These are phyloP conservation scores for Nyctereutes procyonoides DNA, from an alignment of 2,113 vertebrate species.

Conservation along the genomic window DNA sequence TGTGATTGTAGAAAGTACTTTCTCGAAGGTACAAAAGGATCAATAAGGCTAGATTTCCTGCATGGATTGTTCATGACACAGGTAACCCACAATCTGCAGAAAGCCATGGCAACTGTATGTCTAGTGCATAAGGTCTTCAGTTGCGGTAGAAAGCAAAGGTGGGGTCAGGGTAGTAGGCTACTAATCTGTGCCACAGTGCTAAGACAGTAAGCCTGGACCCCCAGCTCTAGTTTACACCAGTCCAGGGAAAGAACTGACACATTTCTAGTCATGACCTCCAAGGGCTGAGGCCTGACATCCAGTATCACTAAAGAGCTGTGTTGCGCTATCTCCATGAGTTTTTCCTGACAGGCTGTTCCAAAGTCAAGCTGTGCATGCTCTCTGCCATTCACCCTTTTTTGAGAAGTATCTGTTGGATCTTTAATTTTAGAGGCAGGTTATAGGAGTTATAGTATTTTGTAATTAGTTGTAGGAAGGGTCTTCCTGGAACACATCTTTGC, in stretches of 20 bases:
- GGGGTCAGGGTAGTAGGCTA: rapidly evolving
- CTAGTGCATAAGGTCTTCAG: not conserved
- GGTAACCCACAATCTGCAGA: not conserved
- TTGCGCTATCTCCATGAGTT: not conserved
- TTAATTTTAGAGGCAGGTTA: not conserved
- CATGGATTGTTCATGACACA: not conserved
- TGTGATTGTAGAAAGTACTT: not conserved
- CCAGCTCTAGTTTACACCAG: not conserved
- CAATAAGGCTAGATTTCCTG: not conserved
- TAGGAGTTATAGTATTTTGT: not conserved
- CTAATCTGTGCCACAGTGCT: rapidly evolving
- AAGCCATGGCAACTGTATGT: not conserved
- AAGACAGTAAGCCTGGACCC: not conserved
- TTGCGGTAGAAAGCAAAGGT: too few relatives aligned
- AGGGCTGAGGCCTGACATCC: not conserved
- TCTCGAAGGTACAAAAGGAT: too few relatives aligned
- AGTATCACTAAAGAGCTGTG: not conserved
- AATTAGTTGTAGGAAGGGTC: not conserved
- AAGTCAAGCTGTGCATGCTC: not conserved
- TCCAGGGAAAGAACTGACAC: not conserved
- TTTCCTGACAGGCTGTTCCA: too few relatives aligned
- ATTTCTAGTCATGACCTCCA: too few relatives aligned
- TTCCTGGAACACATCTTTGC: not conserved
- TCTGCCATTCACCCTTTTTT: not conserved
- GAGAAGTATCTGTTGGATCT: not conserved